Evolutionary conservation across 2,888 invertebrate genomes (phyloP).

Genomic region (Noctuana brunneofusca): DNA sequence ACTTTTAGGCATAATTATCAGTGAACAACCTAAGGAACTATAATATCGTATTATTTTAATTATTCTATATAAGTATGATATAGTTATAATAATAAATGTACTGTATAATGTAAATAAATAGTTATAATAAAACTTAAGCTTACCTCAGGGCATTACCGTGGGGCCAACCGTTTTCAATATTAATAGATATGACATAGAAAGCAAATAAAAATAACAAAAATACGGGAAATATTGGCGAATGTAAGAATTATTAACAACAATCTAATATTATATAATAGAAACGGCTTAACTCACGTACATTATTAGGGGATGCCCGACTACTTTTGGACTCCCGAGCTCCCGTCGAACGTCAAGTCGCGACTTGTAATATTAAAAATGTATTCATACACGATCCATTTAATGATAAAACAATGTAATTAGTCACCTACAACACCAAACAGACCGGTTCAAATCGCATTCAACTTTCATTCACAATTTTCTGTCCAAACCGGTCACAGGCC

Average conservation of each 20-base stretch:
- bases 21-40: too few relatives aligned
- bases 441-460: constrained; percentile 27
- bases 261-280: too few relatives aligned
- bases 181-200: neutral
- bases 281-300: too few relatives aligned
- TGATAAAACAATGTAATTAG: constrained; percentile 13
- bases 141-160: neutral
- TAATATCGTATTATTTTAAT: too few relatives aligned
- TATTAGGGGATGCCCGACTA: too few relatives aligned
- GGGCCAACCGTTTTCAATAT: neutral
- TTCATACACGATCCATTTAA: neutral
- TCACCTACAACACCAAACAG: constrained; percentile 5
- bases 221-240: neutral
- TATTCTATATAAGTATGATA: too few relatives aligned
- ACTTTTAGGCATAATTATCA: too few relatives aligned
- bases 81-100: too few relatives aligned
- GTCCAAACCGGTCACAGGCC: constrained; percentile 27
- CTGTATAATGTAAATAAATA: too few relatives aligned
- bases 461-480: constrained; percentile 35
- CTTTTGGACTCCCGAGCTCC: too few relatives aligned
- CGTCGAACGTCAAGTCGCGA: too few relatives aligned
- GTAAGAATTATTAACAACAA: neutral
- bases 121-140: neutral
- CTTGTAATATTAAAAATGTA: too few relatives aligned
- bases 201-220: neutral